Evolutionary conservation across 2,797 vertebrate genomes (phyloP), one percentile per base, ranked within the genome.

Genomic region (Ataeniobius toweri): DNA sequence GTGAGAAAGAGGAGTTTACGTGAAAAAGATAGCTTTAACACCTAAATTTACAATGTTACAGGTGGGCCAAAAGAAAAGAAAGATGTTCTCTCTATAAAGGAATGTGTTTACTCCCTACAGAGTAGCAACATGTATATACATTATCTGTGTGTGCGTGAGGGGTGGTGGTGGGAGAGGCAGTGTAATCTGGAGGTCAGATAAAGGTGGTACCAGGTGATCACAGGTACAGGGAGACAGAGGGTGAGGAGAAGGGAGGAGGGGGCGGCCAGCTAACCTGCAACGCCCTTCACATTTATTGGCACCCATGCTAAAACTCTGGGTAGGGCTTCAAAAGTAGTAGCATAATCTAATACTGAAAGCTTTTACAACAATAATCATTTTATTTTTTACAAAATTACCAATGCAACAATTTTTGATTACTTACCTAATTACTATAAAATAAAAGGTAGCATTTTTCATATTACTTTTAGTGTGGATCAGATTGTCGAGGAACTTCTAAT

Each of bases 171-270:
- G 65, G 63, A 36, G 78, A n/a, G 26, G 65, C 5, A 0, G 39
- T 75, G 77, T 80, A 85, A 80, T 80, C 86, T 85, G 69, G 76
- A 76, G 84, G 86, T 90, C 86, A 92, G 84, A 75, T 63, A 68
- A 76, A 91, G 90, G 90, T 89, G 82, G 91, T 94, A 91, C 92
- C 92, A 92, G 92, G 90, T 89, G 84, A 92, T 87, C 83, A 73
- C 89, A 94, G 93, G 92, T 94, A 94, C 93, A 88, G 83, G 65
- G 74, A 82, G 73, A 83, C 41, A 55, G 71, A 76, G 74, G 22
- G 55, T 44, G 53, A 74, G 68, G 80, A 73, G 71, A 77, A 75
- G 83, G 89, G 71, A 82, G 74, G 65, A 78, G 77, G 81, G 88
- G 81, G 31, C 18, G 50, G 48, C 80, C 71, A 56, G 75, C 73